Evolutionary conservation across 1,140 invertebrate species (phyloP).

Genomic region (Cotesia glomerata): DNA sequence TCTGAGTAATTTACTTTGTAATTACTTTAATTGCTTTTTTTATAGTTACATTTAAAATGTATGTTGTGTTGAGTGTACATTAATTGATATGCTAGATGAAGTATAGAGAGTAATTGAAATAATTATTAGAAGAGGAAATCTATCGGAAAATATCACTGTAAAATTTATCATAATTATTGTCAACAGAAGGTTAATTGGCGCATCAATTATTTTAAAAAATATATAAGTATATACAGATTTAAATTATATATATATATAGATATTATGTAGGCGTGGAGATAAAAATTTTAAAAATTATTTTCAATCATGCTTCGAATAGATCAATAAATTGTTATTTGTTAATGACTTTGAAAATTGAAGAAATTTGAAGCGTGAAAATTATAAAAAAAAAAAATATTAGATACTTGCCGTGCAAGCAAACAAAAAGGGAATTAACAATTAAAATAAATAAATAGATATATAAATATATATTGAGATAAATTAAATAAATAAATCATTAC

Average conservation of each 20-base stretch:
- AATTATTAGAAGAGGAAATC: no score
- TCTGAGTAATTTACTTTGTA: no score
- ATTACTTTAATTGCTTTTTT: no score
- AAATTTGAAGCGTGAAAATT: no score
- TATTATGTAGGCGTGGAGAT: conserved; percentile 43
- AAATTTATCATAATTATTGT: no score
- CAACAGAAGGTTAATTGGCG: no score
- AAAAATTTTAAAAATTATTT: conserved; percentile 25
- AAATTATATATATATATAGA: conserved; percentile 31
- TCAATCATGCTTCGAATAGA: conserved; percentile 38
- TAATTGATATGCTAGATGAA: no score
- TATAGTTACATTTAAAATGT: no score
- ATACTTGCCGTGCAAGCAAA: conserved; percentile 50
- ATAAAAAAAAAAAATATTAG: conserved; percentile 31
- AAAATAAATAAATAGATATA: conserved; percentile 2
- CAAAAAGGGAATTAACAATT: conserved; percentile 26
- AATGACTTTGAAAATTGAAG: conserved; percentile 40
- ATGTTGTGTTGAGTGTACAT: no score
- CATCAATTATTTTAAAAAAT: no score
- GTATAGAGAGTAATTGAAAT: no score
- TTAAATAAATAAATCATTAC: neutral
- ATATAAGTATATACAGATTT: conserved; percentile 33
- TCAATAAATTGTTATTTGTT: conserved; percentile 39
- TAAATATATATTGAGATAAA: neutral
- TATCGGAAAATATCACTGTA: no score